These are phyloP conservation scores for Ectemnius lituratus DNA, from an alignment of 2,888 invertebrate genomes.

Conservation along the genomic window DNA sequence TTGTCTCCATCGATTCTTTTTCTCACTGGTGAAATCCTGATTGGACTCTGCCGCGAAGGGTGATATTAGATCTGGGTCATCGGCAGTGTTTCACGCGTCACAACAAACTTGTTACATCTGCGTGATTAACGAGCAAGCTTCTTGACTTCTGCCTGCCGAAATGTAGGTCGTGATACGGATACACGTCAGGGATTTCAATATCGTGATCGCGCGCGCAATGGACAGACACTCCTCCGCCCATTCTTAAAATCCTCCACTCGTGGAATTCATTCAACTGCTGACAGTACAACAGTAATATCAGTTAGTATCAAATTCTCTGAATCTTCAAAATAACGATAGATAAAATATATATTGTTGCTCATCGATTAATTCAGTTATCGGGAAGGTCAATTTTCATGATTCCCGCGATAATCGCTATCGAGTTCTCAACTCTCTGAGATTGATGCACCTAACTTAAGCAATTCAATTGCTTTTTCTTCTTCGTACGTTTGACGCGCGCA, in stretches of 20 bases:
- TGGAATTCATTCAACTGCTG: background rate
- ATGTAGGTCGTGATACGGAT: conserved; percentile 44
- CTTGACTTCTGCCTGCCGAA: conserved; percentile 25
- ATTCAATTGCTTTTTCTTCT: background rate
- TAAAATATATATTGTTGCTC: too few relatives aligned
- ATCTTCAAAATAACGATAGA: too few relatives aligned
- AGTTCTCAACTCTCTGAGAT: too few relatives aligned
- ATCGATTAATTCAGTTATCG: too few relatives aligned
- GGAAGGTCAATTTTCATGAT: too few relatives aligned
- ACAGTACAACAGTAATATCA: too few relatives aligned
- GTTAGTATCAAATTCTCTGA: too few relatives aligned
- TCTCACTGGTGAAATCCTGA: background rate
- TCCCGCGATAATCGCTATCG: too few relatives aligned
- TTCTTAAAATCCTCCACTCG: background rate
- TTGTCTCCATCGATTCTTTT: background rate
- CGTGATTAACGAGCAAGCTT: conserved; percentile 31
- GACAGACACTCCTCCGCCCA: background rate
- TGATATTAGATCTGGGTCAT: conserved; percentile 48
- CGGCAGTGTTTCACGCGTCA: conserved; percentile 46
- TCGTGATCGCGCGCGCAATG: background rate
- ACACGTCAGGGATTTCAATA: conserved; percentile 18
- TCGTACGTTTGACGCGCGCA: background rate
- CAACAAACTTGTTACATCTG: conserved; percentile 47
- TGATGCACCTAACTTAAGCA: background rate
- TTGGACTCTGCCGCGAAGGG: conserved; percentile 27